phyloP scores from a whole-genome alignment of 2,888 invertebrate genomes.

The Caenorhabditis uteleia region DNA sequence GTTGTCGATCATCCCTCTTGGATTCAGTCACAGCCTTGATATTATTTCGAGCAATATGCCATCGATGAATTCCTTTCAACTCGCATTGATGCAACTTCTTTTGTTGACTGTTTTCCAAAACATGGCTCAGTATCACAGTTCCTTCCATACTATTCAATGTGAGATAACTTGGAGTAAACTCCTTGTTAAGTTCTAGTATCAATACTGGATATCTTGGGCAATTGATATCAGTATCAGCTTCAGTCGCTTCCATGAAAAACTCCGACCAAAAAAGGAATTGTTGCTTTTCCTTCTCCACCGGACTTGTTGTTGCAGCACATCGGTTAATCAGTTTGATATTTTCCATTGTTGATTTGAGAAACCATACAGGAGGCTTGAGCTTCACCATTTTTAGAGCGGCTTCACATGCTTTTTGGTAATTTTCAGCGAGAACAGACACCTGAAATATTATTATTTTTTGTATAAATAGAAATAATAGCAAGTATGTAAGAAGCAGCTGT shows the following conservation, averaged over 20 bases:
- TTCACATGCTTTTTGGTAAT: slow-evolving; percentile 93
- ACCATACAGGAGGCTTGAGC: slow-evolving; percentile 72
- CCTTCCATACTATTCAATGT: slow-evolving; percentile 93
- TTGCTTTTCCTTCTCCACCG: slow-evolving; percentile 56
- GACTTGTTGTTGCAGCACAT: slow-evolving; percentile 73
- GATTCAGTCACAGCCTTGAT: slow-evolving; percentile 85
- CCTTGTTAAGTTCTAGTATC: slow-evolving; percentile 87
- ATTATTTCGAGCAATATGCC: slow-evolving; percentile 88
- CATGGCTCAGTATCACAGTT: slow-evolving; percentile 87
- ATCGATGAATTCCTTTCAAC: slow-evolving; percentile 75
- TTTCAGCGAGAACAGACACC: slow-evolving; percentile 91
- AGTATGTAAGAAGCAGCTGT: too few species aligned
- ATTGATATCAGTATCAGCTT: slow-evolving; percentile 76
- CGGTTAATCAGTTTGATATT: slow-evolving; percentile 89
- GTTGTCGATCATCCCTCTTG: slow-evolving; percentile 91
- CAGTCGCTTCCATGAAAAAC: slow-evolving; percentile 92
- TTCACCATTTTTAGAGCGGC: slow-evolving; percentile 80
- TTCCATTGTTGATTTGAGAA: slow-evolving; percentile 93
- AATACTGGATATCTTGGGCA: slow-evolving; percentile 72
- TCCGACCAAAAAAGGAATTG: slow-evolving; percentile 76
- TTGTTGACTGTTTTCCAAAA: slow-evolving; percentile 70
- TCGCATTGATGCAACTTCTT: slow-evolving; percentile 59
- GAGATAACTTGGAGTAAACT: slow-evolving; percentile 89
- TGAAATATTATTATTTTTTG: too few species aligned
- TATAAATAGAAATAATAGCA: too few species aligned